Base-by-base conservation (phyloP, 1,140 invertebrate species). In the Drosophila sucinea region DNA sequence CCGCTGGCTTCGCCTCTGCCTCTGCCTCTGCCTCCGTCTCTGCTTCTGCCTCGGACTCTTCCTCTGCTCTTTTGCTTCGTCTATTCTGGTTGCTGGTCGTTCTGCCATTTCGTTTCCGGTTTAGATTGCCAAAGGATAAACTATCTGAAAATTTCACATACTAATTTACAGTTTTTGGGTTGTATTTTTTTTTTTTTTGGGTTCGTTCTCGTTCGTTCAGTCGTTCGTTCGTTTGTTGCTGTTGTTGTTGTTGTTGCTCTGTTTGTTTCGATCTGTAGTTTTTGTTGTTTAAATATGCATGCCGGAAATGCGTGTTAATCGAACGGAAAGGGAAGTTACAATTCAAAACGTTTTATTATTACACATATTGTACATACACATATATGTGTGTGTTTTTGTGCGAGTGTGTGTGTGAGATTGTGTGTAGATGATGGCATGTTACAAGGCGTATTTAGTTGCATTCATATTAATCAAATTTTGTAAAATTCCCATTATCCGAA, bases 81-180 rank as follows among this genome's bases (percentile, higher is more conserved):
- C 32, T 25, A 44, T 54, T 35, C 23, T 51, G 25, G 25, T 51
- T 27, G 17, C 38, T 40, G 35, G 63, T 57, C 60, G 70, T 54
- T 29, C 62, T 38, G 56, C 58, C 63, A 61, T 68, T 58, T 66
- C 67, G 76, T 67, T 86, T 86, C 82, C 82, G 82, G 83, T 69
- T 79, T 73, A 70, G 72, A 63, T 73, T 73, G 76, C 56, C 76
- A 54, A 47, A 79, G 79, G 76, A 60, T 77, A 87, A 86, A 87
- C 83, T 87, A 86, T 87, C 73, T 70, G 62, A 82, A 89, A 51
- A 87, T 87, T 72, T 87, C 83, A 71, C 79, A 79, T 79, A 77
- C 83, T 86, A 87, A 86, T 86, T 83, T 87, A 87, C 64, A 86
- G 63, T 71, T 70, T 65, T 66, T 55, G 60, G 51, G 55, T 55